phyloP scores from a whole-genome alignment of 1,140 invertebrate species.

The Camponotus vicinus region DNA sequence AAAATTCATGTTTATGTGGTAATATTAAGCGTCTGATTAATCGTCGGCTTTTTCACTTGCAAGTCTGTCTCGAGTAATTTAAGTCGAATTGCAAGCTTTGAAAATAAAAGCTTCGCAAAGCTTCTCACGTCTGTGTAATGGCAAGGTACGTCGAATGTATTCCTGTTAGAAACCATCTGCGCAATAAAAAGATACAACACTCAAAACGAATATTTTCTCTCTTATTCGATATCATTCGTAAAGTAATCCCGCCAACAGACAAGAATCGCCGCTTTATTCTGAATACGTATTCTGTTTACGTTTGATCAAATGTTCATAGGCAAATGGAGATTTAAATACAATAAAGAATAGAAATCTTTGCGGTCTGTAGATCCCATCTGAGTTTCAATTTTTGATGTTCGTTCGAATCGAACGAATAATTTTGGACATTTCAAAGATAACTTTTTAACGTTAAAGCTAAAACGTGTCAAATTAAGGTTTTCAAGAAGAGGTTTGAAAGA shows the following conservation, averaged over 20 bases:
- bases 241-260: slow-evolving; percentile 30
- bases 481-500: neutral
- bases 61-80: slow-evolving; percentile 27
- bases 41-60: slow-evolving; percentile 28
- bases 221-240: slow-evolving; percentile 20
- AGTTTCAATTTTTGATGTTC: slow-evolving; percentile 46
- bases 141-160: neutral
- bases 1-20: neutral
- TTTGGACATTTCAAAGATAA: neutral
- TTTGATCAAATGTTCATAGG: slow-evolving; percentile 50
- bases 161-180: slow-evolving; percentile 37
- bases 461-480: neutral
- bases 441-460: neutral
- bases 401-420: slow-evolving; percentile 41
- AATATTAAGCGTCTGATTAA: slow-evolving; percentile 34
- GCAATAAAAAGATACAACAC: slow-evolving; percentile 43
- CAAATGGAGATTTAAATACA: slow-evolving; percentile 48
- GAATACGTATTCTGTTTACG: neutral
- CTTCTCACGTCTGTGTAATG: neutral
- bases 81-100: slow-evolving; percentile 35
- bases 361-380: slow-evolving; percentile 32
- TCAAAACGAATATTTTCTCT: slow-evolving; percentile 54
- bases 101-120: slow-evolving; percentile 43
- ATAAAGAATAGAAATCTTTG: slow-evolving; percentile 44
- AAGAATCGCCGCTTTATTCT: slow-evolving; percentile 8